Evolutionary conservation across 2,797 vertebrate species (phyloP), one percentile per base, ranked within the genome.

Genomic region (Muraenolepis orangiensis): DNA sequence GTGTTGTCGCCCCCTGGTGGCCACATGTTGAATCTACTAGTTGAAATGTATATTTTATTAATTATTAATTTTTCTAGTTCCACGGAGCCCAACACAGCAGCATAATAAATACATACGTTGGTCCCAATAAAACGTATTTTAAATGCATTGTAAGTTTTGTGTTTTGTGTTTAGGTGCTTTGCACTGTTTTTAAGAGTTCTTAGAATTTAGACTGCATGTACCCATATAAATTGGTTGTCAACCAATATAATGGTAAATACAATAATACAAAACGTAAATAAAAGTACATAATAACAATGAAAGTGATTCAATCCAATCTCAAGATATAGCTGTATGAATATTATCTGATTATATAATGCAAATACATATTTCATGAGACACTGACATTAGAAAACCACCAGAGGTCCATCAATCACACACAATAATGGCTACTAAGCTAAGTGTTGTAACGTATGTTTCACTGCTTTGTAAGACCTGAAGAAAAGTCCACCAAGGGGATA

Each of bases 1-100:
- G 51, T 77, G 77, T 80, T 18, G 70, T 29, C 77, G 85, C 87
- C 40, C 83, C 79, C 90, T 89, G 46, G 76, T 88, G 90, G 87
- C 69, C 7, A 26, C 14, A 40, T 71, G 0, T 3, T 40, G 61
- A 73, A 77, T n/a, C 18, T 16, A 20, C 42, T 70, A 26, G n/a
- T n/a, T n/a, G 18, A 61, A 57, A 34, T 11, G 6, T n/a, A 70
- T 3, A 34, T 34, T 8, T 12, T 11, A 16, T 18, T 20, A 1
- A n/a, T 70, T 8, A 28, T 32, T 40, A 12, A 34, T 40, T 38
- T 42, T 70, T 13, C 2, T 26, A 23, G 61, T 23, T 28, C 61
- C 4, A 11, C 10, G 61, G 23, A 10, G 11, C 13, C 10, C 23
- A 66, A 16, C 2, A 7, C 51, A n/a, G 51, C 51, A 57, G 23